A percentile compares a stretch with the other conserved stretches of the same genome.
Evolutionary conservation across 2,888 invertebrate species (phyloP).

Genomic region (Bellardia pandia): DNA sequence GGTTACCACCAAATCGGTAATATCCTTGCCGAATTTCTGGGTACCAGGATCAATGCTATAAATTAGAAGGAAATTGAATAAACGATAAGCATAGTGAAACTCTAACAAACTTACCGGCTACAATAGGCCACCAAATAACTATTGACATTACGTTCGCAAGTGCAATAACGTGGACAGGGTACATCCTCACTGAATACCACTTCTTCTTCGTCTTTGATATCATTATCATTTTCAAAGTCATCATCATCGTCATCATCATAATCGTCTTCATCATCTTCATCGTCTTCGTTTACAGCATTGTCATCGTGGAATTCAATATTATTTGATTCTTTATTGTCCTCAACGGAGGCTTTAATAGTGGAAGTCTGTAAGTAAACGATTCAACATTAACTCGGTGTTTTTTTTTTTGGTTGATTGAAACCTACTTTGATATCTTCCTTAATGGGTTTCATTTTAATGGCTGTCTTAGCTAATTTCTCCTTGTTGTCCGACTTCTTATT

Average conservation of each 20-base stretch:
- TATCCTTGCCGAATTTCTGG: conserved; percentile 88
- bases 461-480: conserved; percentile 74
- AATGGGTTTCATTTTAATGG: conserved; percentile 76
- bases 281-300: conserved; percentile 76
- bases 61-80: conserved; percentile 6
- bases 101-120: conserved; percentile 84
- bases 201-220: conserved; percentile 80
- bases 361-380: conserved; percentile 54
- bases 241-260: conserved; percentile 77
- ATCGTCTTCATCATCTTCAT: conserved; percentile 77
- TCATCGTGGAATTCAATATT: conserved; percentile 74
- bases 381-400: background rate
- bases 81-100: background rate
- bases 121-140: conserved; percentile 88
- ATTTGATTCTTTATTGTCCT: conserved; percentile 75
- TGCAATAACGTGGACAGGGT: conserved; percentile 88
- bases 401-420: accelerated
- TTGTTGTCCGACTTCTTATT: conserved; percentile 76
- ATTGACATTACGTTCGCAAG: conserved; percentile 86
- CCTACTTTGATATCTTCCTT: conserved; percentile 77
- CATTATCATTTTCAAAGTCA: conserved; percentile 79
- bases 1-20: conserved; percentile 88
- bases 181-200: conserved; percentile 82
- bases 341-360: conserved; percentile 51
- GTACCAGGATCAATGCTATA: conserved; percentile 86